Evolutionary conservation across 2,113 vertebrate genomes (phyloP), one percentile per base, ranked within the genome.

Genomic region (Egretta garzetta): DNA sequence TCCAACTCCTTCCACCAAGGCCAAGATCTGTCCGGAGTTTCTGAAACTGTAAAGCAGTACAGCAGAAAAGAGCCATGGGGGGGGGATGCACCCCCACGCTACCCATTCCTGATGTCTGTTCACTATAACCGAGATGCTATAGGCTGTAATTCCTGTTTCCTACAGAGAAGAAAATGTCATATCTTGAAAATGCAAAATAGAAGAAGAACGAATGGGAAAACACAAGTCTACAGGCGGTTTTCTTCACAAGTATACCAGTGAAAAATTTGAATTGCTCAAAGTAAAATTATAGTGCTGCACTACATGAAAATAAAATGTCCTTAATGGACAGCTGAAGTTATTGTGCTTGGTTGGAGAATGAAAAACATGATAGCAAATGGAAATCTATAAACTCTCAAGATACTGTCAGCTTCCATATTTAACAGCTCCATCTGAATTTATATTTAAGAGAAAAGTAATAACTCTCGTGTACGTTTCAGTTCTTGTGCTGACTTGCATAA

Each of bases 401-500:
- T 33, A 75, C 70, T 91, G 58, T 83, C 73, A 86, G 71, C n/a
- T 92, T 63, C 66, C 63, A 30, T 80, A 90, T 77, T 93, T 86
- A 95, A 85, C 80, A 80, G 30, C 63, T 96, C 52, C 60, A 59
- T 52, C 59, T 53, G 32, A 85, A 52, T 77, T 90, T 53, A 22
- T 64, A 88, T 56, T 82, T 94, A 83, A 91, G 62, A 75, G 45
- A 56, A 56, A 68, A 35, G 35, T 43, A 86, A 58, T 91, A 63
- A 41, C 64, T 71, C 21, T 33, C 50, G 14, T 32, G 32, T 84
- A n/a, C 2, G 0, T 94, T 95, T 75, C 53, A 74, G 45, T 77
- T 47, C 64, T 93, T 73, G 7, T 76, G 92, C 60, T 93, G 97
- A 97, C 97, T 97, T 90, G 88, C 50, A 64, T 96, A 94, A 98